Percentiles rank a stretch among this genome's conserved stretches.
Conservation (phyloP, 2,888 invertebrate genomes). For the Dorcus hopei region DNA sequence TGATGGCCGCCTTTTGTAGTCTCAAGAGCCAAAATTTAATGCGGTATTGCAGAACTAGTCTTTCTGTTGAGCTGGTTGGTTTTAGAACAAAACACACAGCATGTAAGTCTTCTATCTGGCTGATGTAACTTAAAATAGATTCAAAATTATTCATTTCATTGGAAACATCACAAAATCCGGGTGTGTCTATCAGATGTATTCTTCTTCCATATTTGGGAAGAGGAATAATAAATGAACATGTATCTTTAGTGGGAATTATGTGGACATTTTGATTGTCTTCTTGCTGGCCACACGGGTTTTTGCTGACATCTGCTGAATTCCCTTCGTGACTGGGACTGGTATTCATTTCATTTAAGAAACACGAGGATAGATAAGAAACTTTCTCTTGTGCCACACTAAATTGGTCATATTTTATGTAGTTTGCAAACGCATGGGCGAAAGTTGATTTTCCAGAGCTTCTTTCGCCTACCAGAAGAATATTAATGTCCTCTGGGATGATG, state of each 20-base stretch:
- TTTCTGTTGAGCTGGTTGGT: conserved; percentile 35
- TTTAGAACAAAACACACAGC: conserved; percentile 39
- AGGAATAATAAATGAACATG: conserved; percentile 65
- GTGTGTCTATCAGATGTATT: conserved; percentile 42
- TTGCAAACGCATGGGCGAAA: conserved; percentile 41
- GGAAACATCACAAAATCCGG: conserved; percentile 34
- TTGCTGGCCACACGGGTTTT: conserved; percentile 15
- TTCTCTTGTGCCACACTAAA: conserved; percentile 22
- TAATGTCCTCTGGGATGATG: too few relatives aligned
- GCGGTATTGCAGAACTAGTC: conserved; percentile 39
- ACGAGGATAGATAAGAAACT: conserved; percentile 34
- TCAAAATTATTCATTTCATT: conserved; percentile 29
- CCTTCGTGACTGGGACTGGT: conserved; percentile 28
- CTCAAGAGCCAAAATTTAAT: conserved; percentile 40
- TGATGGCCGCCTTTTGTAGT: conserved; percentile 39
- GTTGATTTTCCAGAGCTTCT: conserved; percentile 45
- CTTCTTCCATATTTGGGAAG: conserved; percentile 16
- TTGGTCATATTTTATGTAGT: conserved; percentile 30
- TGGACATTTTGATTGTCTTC: conserved; percentile 25
- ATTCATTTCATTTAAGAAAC: conserved; percentile 31
- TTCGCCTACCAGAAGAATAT: conserved; percentile 36
- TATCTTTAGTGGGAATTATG: conserved; percentile 23
- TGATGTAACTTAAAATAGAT: conserved; percentile 34
- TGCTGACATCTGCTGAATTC: conserved; percentile 5
- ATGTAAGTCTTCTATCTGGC: conserved; percentile 36